Percentiles rank a stretch among this genome's conserved stretches.
These are phyloP conservation scores for Procambarus clarkii DNA, from an alignment of 1,140 invertebrate species.

Conservation along the genomic window DNA sequence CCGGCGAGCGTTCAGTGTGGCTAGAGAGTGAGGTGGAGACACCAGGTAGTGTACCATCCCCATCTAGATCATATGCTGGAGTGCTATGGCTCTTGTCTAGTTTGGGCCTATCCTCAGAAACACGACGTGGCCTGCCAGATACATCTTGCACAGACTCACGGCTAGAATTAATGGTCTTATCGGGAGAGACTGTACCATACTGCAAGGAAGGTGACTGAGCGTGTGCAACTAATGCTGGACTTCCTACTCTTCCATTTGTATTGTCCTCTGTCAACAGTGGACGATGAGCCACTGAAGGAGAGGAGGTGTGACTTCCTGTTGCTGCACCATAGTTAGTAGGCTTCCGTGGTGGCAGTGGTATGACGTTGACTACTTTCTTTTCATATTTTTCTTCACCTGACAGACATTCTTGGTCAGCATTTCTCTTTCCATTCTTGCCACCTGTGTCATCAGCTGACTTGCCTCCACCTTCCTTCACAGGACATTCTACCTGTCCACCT, in stretches of 20 bases:
- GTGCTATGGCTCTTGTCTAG: slow-evolving; percentile 87
- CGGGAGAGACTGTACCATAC: slow-evolving; percentile 1
- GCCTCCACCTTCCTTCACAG: not conserved
- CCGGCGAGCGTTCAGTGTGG: not conserved
- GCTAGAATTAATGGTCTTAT: slow-evolving; percentile 1
- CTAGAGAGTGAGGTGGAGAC: not conserved
- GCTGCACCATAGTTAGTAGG: slow-evolving; percentile 75
- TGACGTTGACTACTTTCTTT: slow-evolving; percentile 55
- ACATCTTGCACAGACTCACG: not conserved
- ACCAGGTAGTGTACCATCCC: slow-evolving; percentile 23
- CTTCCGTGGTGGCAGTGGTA: slow-evolving; percentile 75
- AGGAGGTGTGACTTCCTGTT: not conserved
- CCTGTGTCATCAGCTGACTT: not conserved
- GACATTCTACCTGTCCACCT: slow-evolving; percentile 1
- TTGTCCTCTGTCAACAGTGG: slow-evolving; percentile 25
- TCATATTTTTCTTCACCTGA: not conserved
- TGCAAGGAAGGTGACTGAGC: no score
- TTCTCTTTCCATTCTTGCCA: not conserved
- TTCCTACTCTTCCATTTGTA: not conserved
- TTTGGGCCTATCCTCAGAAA: slow-evolving; percentile 73
- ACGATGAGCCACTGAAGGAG: slow-evolving; percentile 8
- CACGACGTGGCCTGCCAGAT: slow-evolving; percentile 21
- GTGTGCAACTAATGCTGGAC: not conserved
- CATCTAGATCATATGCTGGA: slow-evolving; percentile 81
- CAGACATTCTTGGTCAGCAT: not conserved